Evolutionary conservation across 1,140 invertebrate genomes (phyloP), one percentile per base, ranked within the genome.

Genomic region (Nautilus pompilius): DNA sequence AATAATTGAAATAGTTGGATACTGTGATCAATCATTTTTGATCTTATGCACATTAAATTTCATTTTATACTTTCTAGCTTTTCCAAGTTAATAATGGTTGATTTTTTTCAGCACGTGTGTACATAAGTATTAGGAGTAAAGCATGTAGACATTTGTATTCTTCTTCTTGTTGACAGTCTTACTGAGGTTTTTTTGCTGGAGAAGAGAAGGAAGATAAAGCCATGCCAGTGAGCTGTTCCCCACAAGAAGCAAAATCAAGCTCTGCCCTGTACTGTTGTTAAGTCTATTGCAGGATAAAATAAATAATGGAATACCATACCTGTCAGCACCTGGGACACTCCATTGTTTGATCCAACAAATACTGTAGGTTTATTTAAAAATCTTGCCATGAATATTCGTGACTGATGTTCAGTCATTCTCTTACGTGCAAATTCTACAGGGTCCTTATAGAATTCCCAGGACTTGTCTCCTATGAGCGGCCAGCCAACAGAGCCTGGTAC

Each of bases 281-380:
- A 22, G 22, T 20, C 22, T 20, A n/a, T 53, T 28, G 26, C 8
- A 10, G 49, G 8, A 20, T 26, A 28, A 22, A 55, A 15, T n/a
- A 55, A 5, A 22, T 24, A 17, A 55, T 2, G 3, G 13, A 3
- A 45, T 15, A 26, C 55, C n/a, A 33, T 63, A 78, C 76, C 75
- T 65, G 59, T 67, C 15, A 78, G 60, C 13, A 78, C 49, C 32
- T 75, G 67, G 20, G 61, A 34, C 4, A 75, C 62, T 36, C 68
- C 66, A 46, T 65, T 29, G 54, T 73, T 74, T n/a, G 70, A 71
- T 34, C 74, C 72, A 28, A 78, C 65, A 62, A 78, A 78, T 17
- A 73, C 68, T 62, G 76, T 77, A 0, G 76, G 69, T 51, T 69
- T 75, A 59, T 76, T 75, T 3, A 78, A 58, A 58, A 78, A 74